Conservation (phyloP, 2,888 invertebrate genomes). For the Melieria omissa region DNA sequence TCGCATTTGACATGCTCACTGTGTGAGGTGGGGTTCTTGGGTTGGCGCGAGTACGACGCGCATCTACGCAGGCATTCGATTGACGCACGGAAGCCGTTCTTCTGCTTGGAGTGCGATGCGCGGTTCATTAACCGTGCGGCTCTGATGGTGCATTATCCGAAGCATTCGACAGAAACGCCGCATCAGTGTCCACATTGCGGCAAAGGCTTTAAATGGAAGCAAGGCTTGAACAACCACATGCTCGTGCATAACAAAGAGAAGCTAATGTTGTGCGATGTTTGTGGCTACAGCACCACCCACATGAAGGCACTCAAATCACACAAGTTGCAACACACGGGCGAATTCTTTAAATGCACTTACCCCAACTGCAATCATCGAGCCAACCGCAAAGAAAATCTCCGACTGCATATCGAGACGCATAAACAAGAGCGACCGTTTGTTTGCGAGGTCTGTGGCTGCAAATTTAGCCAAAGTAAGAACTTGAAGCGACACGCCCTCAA, state of each 20-base stretch:
- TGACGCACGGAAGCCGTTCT: constrained; percentile 68
- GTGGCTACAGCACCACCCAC: constrained; percentile 71
- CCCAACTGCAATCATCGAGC: constrained; percentile 68
- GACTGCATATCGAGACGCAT: constrained; percentile 70
- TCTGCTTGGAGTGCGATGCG: constrained; percentile 68
- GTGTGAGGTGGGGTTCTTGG: constrained; percentile 62
- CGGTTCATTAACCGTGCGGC: constrained; percentile 69
- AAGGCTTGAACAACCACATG: constrained; percentile 70
- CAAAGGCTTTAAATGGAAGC: constrained; percentile 72
- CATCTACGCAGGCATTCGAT: constrained; percentile 66
- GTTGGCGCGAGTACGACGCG: constrained; percentile 59
- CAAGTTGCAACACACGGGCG: constrained; percentile 68
- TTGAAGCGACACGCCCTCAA: constrained; percentile 64
- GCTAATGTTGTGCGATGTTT: constrained; percentile 70
- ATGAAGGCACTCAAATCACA: constrained; percentile 70
- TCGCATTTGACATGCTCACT: constrained; percentile 61
- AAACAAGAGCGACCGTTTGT: constrained; percentile 70
- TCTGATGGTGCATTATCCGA: constrained; percentile 69
- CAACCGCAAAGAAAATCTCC: constrained; percentile 69
- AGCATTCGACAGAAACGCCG: constrained; percentile 70
- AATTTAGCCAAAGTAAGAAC: constrained; percentile 71
- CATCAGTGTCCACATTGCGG: constrained; percentile 69
- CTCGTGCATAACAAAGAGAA: constrained; percentile 68
- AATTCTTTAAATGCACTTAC: constrained; percentile 68
- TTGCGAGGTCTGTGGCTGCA: constrained; percentile 71